Conservation (phyloP, 1,140 invertebrate genomes). For the Atta cephalotes region DNA sequence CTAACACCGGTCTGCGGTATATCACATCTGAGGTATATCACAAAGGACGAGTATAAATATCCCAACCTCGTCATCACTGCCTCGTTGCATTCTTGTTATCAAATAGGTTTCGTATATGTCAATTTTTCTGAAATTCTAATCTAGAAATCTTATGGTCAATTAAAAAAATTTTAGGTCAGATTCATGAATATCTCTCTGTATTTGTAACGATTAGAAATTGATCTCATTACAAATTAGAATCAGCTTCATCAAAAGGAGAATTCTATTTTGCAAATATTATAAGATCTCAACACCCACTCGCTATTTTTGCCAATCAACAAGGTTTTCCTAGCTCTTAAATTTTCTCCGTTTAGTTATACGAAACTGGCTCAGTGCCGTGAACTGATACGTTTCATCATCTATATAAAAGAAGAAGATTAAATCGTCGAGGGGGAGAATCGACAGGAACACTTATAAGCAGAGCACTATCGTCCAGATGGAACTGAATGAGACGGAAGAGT, state of each 20-base stretch:
- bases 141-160: neutral
- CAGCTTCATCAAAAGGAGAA: neutral
- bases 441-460: neutral
- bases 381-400: neutral
- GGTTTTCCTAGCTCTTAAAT: neutral
- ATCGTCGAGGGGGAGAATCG: neutral
- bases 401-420: conserved; percentile 35
- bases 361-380: conserved; percentile 39
- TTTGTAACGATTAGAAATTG: neutral
- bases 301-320: conserved; percentile 11
- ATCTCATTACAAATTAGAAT: neutral
- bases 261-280: neutral
- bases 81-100: neutral
- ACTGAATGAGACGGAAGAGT: conserved; percentile 56
- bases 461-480: conserved; percentile 57
- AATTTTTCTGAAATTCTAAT: neutral
- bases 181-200: neutral
- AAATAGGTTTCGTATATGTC: neutral
- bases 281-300: neutral
- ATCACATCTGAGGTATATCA: neutral
- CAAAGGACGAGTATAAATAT: conserved; percentile 26
- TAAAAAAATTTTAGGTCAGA: neutral
- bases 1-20: neutral
- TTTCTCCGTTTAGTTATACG: too few relatives aligned
- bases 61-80: too few relatives aligned